Evolutionary conservation across 2,888 invertebrate species (phyloP).

Genomic region (Stenichneumon culpator): DNA sequence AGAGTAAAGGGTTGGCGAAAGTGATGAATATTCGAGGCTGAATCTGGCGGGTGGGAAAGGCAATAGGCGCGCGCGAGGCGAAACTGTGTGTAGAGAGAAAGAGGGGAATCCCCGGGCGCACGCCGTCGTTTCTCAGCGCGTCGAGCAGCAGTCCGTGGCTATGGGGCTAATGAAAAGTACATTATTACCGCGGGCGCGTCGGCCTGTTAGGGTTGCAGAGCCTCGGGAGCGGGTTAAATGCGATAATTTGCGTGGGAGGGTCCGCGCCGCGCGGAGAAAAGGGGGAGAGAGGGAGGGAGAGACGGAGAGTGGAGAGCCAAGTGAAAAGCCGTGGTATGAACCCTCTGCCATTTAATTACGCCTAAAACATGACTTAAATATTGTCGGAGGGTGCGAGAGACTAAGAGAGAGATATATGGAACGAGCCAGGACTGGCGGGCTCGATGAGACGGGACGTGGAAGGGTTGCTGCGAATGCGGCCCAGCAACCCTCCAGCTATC

Average conservation of each 20-base stretch:
- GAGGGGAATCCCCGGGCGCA: slow-evolving; percentile 21
- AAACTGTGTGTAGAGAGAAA: slow-evolving; percentile 11
- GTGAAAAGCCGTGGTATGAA: slow-evolving; percentile 75
- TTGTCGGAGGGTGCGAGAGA: slow-evolving; percentile 81
- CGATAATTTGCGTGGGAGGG: slow-evolving; percentile 84
- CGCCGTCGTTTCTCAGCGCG: slow-evolving; percentile 41
- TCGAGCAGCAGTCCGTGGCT: slow-evolving; percentile 73
- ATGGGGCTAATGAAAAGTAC: slow-evolving; percentile 83
- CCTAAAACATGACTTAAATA: slow-evolving; percentile 85
- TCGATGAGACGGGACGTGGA: slow-evolving; percentile 61
- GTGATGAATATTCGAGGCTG: slow-evolving; percentile 83
- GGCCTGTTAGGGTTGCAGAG: slow-evolving; percentile 68
- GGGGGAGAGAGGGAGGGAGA: slow-evolving; percentile 35
- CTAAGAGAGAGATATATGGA: slow-evolving; percentile 72
- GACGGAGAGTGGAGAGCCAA: slow-evolving; percentile 49
- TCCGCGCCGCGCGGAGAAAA: slow-evolving; percentile 64
- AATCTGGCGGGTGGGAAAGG: slow-evolving; percentile 73
- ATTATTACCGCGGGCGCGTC: slow-evolving; percentile 77
- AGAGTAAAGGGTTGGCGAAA: slow-evolving; percentile 78
- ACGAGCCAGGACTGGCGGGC: slow-evolving; percentile 68
- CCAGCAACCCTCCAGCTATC: slow-evolving; percentile 61
- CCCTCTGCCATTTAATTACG: slow-evolving; percentile 84
- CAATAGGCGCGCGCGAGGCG: slow-evolving; percentile 26
- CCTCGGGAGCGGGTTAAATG: slow-evolving; percentile 78
- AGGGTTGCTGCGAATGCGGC: slow-evolving; percentile 58